Percentiles rank a stretch among this genome's conserved stretches.
Evolutionary conservation across 2,888 invertebrate genomes (phyloP).

Genomic region (Rhyacophila evoluta): DNA sequence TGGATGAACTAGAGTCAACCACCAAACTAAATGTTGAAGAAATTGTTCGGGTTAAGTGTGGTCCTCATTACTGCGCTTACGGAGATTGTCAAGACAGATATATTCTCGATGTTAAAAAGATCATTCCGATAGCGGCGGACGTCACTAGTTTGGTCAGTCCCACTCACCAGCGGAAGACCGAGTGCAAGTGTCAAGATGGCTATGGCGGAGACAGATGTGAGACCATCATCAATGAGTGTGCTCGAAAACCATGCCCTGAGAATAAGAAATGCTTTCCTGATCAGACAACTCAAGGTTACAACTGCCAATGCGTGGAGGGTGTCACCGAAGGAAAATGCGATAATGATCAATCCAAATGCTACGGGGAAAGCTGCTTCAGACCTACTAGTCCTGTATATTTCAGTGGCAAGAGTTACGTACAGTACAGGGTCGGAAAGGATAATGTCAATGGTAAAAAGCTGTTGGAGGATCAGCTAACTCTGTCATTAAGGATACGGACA

Average conservation of each 20-base stretch:
- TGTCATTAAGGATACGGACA: constrained; percentile 86
- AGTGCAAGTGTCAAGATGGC: constrained; percentile 88
- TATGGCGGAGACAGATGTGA: constrained; percentile 86
- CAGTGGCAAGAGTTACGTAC: constrained; percentile 84
- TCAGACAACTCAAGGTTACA: constrained; percentile 76
- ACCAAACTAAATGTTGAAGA: constrained; percentile 77
- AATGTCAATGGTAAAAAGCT: constrained; percentile 72
- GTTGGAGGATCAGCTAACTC: constrained; percentile 84
- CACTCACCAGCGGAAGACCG: constrained; percentile 76
- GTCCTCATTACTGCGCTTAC: constrained; percentile 75
- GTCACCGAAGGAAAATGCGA: constrained; percentile 77
- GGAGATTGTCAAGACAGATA: constrained; percentile 81
- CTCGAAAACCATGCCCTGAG: constrained; percentile 79
- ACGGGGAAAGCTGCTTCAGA: constrained; percentile 78
- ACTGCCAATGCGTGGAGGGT: constrained; percentile 84
- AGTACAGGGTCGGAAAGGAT: constrained; percentile 77
- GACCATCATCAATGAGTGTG: constrained; percentile 81
- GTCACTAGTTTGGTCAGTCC: constrained; percentile 84
- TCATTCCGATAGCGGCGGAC: constrained; percentile 78
- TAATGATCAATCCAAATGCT: constrained; percentile 72
- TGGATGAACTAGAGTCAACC: constrained; percentile 75
- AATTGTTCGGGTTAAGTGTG: constrained; percentile 76
- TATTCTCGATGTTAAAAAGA: constrained; percentile 72
- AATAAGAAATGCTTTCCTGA: constrained; percentile 82
- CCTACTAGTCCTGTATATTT: constrained; percentile 83